These are phyloP conservation scores for Theretra japonica DNA, from an alignment of 2,888 invertebrate species.

Conservation along the genomic window DNA sequence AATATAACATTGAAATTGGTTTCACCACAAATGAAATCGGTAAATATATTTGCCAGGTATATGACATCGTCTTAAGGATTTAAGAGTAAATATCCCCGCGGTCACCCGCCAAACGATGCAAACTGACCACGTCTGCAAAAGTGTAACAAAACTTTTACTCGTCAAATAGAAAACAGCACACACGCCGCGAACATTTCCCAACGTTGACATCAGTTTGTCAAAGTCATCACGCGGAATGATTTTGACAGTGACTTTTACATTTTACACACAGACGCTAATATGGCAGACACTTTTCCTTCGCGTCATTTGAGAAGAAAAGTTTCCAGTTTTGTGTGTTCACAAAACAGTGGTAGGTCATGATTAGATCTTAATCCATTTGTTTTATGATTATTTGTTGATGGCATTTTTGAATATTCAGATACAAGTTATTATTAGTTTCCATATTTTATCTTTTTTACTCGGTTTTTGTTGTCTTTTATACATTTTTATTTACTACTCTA, in stretches of 20 bases:
- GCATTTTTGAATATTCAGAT: too few species aligned
- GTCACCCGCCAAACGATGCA: not conserved
- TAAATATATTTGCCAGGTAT: too few species aligned
- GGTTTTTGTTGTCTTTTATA: too few species aligned
- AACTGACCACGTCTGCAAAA: slow-evolving; percentile 36
- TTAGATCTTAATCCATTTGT: not conserved
- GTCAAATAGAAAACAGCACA: slow-evolving; percentile 61
- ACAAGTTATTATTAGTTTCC: too few species aligned
- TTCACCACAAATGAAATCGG: too few species aligned
- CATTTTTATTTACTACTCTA: too few species aligned
- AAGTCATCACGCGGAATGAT: slow-evolving; percentile 13
- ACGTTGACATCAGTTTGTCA: not conserved
- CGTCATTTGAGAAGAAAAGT: not conserved
- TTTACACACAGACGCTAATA: slow-evolving; percentile 16
- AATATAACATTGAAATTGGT: too few species aligned
- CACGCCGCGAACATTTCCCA: slow-evolving; percentile 40
- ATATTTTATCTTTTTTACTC: too few species aligned
- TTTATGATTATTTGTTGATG: not conserved
- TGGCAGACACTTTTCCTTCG: slow-evolving; percentile 11
- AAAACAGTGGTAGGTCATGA: too few species aligned
- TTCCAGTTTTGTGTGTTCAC: not conserved
- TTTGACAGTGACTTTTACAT: slow-evolving; percentile 57
- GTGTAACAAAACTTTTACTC: slow-evolving; percentile 71
- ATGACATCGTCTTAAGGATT: too few species aligned
- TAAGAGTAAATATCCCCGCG: not conserved